These are phyloP conservation scores for Zygaena filipendulae DNA, from an alignment of 2,888 invertebrate species.

Conservation along the genomic window DNA sequence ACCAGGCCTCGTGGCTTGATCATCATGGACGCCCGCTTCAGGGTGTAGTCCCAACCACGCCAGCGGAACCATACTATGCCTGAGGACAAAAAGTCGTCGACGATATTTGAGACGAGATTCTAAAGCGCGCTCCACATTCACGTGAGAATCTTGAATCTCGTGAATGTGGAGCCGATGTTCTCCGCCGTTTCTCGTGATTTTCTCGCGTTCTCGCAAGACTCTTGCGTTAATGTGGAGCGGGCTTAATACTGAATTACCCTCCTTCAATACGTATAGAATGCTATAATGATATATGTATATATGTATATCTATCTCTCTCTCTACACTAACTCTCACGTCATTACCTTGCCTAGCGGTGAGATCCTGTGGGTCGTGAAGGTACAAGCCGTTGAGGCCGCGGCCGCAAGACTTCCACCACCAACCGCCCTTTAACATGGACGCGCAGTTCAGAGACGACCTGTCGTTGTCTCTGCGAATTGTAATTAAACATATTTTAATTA, in stretches of 20 bases:
- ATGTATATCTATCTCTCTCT: too few relatives aligned
- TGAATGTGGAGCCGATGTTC: too few relatives aligned
- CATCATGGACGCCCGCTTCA: constrained; percentile 92
- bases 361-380: constrained; percentile 90
- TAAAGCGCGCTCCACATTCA: too few relatives aligned
- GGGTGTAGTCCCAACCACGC: constrained; percentile 94
- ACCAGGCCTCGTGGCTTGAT: constrained; percentile 82
- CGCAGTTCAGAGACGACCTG: constrained; percentile 89
- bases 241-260: constrained; percentile 4
- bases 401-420: constrained; percentile 98
- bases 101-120: background rate
- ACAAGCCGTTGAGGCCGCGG: constrained; percentile 88
- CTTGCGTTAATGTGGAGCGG: too few relatives aligned
- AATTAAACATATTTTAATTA: background rate
- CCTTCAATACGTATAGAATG: constrained; percentile 5
- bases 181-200: too few relatives aligned
- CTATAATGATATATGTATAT: too few relatives aligned
- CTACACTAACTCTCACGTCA: too few relatives aligned
- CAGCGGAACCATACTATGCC: constrained; percentile 96
- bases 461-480: constrained; percentile 81
- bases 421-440: constrained; percentile 93
- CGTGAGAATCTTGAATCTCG: too few relatives aligned
- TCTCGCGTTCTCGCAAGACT: too few relatives aligned
- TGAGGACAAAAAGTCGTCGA: constrained; percentile 31
- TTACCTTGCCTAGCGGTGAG: constrained; percentile 88